A percentile compares a stretch with the other conserved stretches of the same genome.
Conservation (phyloP, 2,113 vertebrate genomes). For the Otocyon megalotis region DNA sequence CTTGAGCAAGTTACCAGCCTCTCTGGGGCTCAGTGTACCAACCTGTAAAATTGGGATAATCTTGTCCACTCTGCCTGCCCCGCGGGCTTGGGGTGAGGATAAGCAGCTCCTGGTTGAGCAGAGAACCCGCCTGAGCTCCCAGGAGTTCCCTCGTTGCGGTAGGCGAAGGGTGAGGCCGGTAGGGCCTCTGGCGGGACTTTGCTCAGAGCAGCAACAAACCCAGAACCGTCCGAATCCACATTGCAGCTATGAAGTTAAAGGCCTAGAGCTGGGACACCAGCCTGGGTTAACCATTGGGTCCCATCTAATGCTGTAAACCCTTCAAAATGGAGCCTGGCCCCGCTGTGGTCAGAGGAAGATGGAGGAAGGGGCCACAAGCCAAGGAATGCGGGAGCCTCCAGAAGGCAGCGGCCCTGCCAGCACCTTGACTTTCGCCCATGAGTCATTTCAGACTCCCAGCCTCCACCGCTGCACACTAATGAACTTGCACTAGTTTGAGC, state of each 20-base stretch:
- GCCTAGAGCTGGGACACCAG: no score
- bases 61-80: not conserved
- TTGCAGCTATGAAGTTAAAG: no score
- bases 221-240: not conserved
- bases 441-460: not conserved
- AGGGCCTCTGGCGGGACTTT: not conserved
- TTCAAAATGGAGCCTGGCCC: not conserved
- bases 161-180: fast-evolving
- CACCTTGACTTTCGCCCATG: not conserved
- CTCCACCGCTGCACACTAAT: fast-evolving
- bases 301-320: fast-evolving
- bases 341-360: not conserved
- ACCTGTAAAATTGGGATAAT: not conserved
- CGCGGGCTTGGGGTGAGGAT: not conserved
- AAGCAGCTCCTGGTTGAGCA: not conserved
- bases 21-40: conserved; percentile 24
- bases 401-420: not conserved
- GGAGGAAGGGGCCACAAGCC: not conserved
- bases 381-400: fast-evolving
- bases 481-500: fast-evolving
- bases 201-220: not conserved
- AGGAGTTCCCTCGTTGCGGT: not conserved
- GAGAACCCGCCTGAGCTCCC: not conserved
- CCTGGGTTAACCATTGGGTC: not conserved
- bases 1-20: not conserved